These are phyloP conservation scores for Cydia fagiglandana DNA, from an alignment of 1,140 invertebrate species.

Conservation along the genomic window DNA sequence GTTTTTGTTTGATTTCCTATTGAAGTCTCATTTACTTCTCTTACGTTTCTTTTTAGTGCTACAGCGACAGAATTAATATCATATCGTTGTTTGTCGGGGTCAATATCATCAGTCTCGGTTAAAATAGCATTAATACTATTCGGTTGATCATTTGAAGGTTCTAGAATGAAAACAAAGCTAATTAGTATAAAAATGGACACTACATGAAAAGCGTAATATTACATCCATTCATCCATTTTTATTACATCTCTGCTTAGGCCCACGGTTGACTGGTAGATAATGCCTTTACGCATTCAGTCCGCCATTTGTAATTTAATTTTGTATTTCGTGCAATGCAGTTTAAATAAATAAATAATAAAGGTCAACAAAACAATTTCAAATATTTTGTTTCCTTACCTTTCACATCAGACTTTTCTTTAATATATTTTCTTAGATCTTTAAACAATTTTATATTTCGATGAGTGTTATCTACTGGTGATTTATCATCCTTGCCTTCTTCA, in stretches of 20 bases:
- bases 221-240: too few species aligned
- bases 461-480: not conserved
- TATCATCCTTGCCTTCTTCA: constrained; percentile 27
- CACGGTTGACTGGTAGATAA: too few species aligned
- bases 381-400: not conserved
- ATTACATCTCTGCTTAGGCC: too few species aligned
- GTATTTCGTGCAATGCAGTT: too few species aligned
- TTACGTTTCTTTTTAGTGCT: constrained; percentile 44
- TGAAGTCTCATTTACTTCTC: not conserved
- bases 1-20: not conserved
- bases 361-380: too few species aligned
- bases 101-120: not conserved
- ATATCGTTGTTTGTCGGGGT: constrained; percentile 12
- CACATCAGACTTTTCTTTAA: not conserved
- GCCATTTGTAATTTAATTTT: too few species aligned
- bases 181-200: not conserved
- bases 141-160: not conserved
- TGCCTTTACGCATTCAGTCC: too few species aligned
- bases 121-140: not conserved
- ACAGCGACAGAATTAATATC: not conserved
- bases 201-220: not conserved
- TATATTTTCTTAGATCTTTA: not conserved
- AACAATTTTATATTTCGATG: not conserved
- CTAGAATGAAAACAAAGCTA: not conserved
- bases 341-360: not conserved